These are phyloP conservation scores for Rousettus leschenaultii DNA, from an alignment of 2,113 vertebrate species.

Conservation along the genomic window DNA sequence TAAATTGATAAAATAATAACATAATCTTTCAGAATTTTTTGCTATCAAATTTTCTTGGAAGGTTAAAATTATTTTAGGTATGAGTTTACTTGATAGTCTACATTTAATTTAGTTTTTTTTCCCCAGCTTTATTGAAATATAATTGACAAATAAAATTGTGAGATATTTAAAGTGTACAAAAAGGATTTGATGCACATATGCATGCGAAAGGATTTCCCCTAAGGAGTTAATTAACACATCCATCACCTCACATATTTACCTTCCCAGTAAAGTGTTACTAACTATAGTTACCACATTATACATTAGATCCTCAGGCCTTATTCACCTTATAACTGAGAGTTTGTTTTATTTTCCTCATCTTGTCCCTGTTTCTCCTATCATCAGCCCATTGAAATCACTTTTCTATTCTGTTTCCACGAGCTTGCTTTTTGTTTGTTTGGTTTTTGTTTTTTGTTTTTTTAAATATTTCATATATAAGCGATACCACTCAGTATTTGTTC, in stretches of 20 bases:
- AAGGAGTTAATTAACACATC: background rate
- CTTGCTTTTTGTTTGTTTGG: too few relatives aligned
- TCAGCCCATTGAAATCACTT: background rate
- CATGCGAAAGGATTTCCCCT: background rate
- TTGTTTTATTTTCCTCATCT: background rate
- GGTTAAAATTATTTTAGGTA: background rate
- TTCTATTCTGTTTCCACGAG: background rate
- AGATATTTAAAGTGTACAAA: background rate
- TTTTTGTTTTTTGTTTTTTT: background rate
- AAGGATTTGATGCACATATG: background rate
- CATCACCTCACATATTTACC: background rate
- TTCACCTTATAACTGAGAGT: background rate
- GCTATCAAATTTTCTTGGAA: background rate
- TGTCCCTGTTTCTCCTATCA: background rate
- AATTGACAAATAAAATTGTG: background rate
- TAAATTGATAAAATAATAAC: background rate
- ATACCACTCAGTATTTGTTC: background rate
- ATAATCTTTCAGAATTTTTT: background rate
- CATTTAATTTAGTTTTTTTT: background rate
- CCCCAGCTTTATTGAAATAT: background rate
- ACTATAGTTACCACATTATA: background rate
- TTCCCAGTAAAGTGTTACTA: background rate
- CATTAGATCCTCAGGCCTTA: background rate
- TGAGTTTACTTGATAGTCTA: background rate
- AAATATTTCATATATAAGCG: background rate